These are phyloP conservation scores for Rhingia campestris DNA, from an alignment of 2,888 invertebrate genomes.

Conservation along the genomic window DNA sequence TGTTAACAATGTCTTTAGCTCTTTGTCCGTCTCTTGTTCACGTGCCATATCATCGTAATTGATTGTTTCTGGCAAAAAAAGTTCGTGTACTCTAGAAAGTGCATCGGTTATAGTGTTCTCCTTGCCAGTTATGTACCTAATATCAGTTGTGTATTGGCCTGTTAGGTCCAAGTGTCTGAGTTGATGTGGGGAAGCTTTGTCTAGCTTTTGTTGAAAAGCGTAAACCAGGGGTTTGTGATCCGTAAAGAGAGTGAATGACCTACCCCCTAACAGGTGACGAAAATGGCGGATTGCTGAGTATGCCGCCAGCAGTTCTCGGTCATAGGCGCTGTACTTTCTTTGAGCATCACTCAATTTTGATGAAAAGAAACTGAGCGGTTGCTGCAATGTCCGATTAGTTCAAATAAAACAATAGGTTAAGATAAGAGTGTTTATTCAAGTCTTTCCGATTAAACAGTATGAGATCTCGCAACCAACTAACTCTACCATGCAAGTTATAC, in stretches of 20 bases:
- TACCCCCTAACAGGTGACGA: constrained; percentile 22
- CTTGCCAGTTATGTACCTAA: no score
- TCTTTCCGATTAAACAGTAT: no score
- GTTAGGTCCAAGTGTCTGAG: constrained; percentile 4
- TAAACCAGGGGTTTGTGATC: constrained; percentile 34
- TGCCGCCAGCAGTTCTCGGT: constrained; percentile 25
- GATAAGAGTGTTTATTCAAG: no score
- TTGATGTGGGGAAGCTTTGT: constrained; percentile 37
- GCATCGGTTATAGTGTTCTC: no score
- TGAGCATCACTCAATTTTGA: not conserved
- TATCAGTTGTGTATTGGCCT: no score
- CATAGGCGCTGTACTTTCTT: constrained; percentile 30
- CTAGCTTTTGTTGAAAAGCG: constrained; percentile 1
- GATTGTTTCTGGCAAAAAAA: not conserved
- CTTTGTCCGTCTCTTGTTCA: not conserved
- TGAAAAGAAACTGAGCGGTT: constrained; percentile 25
- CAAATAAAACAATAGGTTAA: no score
- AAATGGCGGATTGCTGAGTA: constrained; percentile 27
- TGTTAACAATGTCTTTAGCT: not conserved
- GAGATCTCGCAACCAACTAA: no score
- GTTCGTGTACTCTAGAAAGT: not conserved
- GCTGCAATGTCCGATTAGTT: no score
- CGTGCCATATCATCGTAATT: not conserved
- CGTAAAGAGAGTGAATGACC: constrained; percentile 25
- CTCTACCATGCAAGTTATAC: no score